phyloP scores from a whole-genome alignment of 1,140 invertebrate genomes.

The Saccostrea cuccullata region DNA sequence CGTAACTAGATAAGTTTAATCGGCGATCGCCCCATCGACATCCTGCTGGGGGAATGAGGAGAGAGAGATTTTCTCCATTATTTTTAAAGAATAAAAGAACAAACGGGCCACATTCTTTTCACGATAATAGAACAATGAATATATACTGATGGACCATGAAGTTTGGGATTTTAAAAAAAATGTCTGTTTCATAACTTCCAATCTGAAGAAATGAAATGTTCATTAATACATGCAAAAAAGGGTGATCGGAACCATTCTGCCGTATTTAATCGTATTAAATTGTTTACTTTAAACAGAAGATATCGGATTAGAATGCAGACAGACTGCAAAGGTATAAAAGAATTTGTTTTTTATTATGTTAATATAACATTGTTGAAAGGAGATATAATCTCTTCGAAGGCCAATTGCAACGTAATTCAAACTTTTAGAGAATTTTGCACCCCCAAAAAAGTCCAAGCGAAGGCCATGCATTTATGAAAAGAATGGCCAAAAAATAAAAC shows the following conservation, averaged over 20 bases:
- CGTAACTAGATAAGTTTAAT: not conserved
- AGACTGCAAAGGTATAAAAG: not conserved
- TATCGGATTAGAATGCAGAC: not conserved
- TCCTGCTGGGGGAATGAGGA: too few species aligned
- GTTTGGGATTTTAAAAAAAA: too few species aligned
- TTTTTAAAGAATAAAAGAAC: too few species aligned
- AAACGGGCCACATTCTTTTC: too few species aligned
- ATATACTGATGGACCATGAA: too few species aligned
- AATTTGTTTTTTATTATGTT: not conserved
- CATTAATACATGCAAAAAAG: too few species aligned
- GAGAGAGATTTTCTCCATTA: too few species aligned
- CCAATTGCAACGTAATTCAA: not conserved
- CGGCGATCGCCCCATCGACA: too few species aligned
- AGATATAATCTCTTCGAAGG: not conserved
- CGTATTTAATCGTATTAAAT: not conserved
- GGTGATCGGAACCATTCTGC: not conserved
- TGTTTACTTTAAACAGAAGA: slow-evolving; percentile 12
- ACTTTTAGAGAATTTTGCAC: not conserved
- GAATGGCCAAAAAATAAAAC: not conserved
- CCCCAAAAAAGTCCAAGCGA: not conserved
- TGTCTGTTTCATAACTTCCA: too few species aligned
- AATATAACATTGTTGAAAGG: not conserved
- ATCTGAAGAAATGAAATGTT: too few species aligned
- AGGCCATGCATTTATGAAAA: not conserved
- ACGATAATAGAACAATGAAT: too few species aligned